Evolutionary conservation across 2,113 vertebrate genomes (phyloP).

Genomic region (Trinectes maculatus): DNA sequence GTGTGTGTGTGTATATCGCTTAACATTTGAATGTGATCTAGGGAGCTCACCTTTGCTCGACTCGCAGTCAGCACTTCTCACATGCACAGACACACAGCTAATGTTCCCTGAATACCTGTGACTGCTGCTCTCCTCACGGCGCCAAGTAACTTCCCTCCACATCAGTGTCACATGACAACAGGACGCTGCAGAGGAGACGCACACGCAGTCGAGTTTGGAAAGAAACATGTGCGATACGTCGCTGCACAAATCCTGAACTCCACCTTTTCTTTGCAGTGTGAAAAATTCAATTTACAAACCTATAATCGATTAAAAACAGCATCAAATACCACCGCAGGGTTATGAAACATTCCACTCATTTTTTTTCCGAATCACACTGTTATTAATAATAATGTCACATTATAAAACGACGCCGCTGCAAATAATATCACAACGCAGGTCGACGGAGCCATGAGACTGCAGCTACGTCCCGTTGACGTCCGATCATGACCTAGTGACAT

Average conservation of each 20-base stretch:
- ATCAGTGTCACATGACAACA: slow-evolving; percentile 28
- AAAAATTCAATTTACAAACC: too few relatives aligned
- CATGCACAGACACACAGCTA: slow-evolving; percentile 53
- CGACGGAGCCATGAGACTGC: too few relatives aligned
- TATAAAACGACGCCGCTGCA: too few relatives aligned
- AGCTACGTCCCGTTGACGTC: too few relatives aligned
- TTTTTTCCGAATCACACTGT: too few relatives aligned
- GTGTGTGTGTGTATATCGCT: slow-evolving; percentile 28
- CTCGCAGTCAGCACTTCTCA: slow-evolving; percentile 67
- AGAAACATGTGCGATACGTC: slow-evolving; percentile 9
- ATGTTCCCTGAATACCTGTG: slow-evolving; percentile 52
- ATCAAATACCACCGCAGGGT: too few relatives aligned
- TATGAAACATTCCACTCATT: too few relatives aligned
- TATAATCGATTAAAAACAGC: too few relatives aligned
- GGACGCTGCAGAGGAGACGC: slow-evolving; percentile 21
- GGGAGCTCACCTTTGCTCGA: slow-evolving; percentile 64
- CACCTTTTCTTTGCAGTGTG: too few relatives aligned
- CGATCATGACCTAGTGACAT: too few relatives aligned
- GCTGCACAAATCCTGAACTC: not conserved
- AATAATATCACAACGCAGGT: too few relatives aligned
- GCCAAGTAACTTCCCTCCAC: slow-evolving; percentile 34
- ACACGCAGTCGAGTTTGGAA: slow-evolving; percentile 1
- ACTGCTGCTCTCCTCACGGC: slow-evolving; percentile 22
- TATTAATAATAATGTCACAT: too few relatives aligned
- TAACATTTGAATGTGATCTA: slow-evolving; percentile 70